Base-by-base conservation (phyloP, 2,797 vertebrate species). In the Urocyon cinereoargenteus region DNA sequence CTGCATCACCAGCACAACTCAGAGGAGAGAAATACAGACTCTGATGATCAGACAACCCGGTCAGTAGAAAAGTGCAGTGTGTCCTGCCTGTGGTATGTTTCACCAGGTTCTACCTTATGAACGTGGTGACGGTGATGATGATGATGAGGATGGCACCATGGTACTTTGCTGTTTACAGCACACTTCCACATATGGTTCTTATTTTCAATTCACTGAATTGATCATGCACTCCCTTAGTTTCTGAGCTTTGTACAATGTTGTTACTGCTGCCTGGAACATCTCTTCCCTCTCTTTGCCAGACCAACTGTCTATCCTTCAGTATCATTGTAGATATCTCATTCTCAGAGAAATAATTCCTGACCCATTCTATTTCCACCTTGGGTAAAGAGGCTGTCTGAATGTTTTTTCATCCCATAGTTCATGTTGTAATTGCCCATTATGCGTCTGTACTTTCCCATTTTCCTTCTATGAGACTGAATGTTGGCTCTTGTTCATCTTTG, bases 291-390 rank as follows among this genome's bases (percentile, higher is more conserved):
- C 55, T 51, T 90, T 72, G 70, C 49, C 14, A 66, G 77, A 79
- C 53, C 62, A 64, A 59, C 62, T 84, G 61, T 86, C 51, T 82
- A 64, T 45, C 79, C 62, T 96, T 77, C 45, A 68, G 5, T 59
- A 77, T 86, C 68, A 94, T 15, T 73, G 68, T 90, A 72, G 61
- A 34, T 72, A 59, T 78, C 57, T 91, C 16, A 59, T 72, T 94
- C 34, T 85, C 73, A 95, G 89, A 61, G 40, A 97, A 95, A 82
- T 28, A 68, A 34, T 88, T 92, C 14, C 26, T 77, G 64, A 77
- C 51, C 31, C 13, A 86, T 31, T 94, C n/a, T 36, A 78, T 26
- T 24, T 28, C 22, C 51, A 90, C 26, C 26, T 4, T 16, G 49
- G 40, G 22, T 1, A 5, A 82, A 94, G 28, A 95, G n/a, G 7